Base-by-base conservation (phyloP, 2,113 vertebrate species). In the Psittacula cyanocephala region DNA sequence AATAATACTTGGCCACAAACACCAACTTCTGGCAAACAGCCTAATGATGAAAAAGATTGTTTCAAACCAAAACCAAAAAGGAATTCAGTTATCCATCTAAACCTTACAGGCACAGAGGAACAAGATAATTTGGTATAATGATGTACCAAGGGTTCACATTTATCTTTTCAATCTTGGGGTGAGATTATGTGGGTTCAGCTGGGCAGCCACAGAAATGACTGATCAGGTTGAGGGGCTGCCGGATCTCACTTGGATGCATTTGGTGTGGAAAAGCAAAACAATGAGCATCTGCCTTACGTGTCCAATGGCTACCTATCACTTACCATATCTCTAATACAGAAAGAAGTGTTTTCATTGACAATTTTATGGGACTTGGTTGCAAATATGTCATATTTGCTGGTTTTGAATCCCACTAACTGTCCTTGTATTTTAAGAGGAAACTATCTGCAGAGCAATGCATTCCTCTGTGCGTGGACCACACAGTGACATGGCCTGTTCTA, bases 1-100 rank as follows among this genome's bases (percentile, higher is more conserved):
- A 93, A 92, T 90, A 96, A 94, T 81, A 95, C 69, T 84, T 60
- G 12, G 77, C 91, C 94, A 96, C 39, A 93, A 78, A 89, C 69
- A 96, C 90, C 84, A 88, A 82, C 76, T 96, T 91, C 95, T 97
- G 93, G 88, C 92, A 96, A 86, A 39, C 63, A 74, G 79, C 83
- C 89, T 96, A 96, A 82, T 70, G 84, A 96, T 63, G 33, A 89
- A 97, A 96, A 96, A 93, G 79, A 94, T 86, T 60, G 74, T 95
- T 95, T 65, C 57, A n/a, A 85, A 59, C 60, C 86, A 46, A 88
- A 95, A 97, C 71, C 0, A 4, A 88, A 76, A 65, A 63, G 68
- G 88, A 96, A 91, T 84, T 96, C 89, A 96, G 92, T 89, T 91
- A 95, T 70, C 65, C 87, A 79, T 76, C 75, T 79, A 93, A 95